Evolutionary conservation across 2,797 vertebrate species (phyloP).

Genomic region (Miichthys miiuy): DNA sequence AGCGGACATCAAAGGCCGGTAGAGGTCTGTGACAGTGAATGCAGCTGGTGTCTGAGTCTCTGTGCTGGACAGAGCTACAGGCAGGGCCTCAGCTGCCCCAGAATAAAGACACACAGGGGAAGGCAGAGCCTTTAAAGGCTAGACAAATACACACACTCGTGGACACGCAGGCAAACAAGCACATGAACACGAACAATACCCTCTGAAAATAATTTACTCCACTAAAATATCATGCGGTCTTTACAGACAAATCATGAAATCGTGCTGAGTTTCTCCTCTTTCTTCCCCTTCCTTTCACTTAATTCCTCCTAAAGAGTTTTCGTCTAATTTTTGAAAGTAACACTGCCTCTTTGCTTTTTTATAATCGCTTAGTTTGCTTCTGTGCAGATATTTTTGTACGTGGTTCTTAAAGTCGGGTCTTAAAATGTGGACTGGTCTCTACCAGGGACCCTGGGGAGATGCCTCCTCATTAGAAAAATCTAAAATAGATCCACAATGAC

Average conservation of each 20-base stretch:
- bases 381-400: slow-evolving; percentile 24
- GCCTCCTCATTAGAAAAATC: neutral
- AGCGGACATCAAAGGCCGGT: slow-evolving; percentile 91
- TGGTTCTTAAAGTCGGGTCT: neutral
- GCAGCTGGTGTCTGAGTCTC: slow-evolving; percentile 95
- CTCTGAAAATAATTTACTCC: slow-evolving; percentile 49
- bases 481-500: neutral
- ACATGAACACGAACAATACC: slow-evolving; percentile 50
- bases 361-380: slow-evolving; percentile 15
- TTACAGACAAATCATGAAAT: slow-evolving; percentile 43
- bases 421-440: slow-evolving; percentile 10
- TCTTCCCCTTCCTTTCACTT: slow-evolving; percentile 32
- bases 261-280: slow-evolving; percentile 29
- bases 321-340: slow-evolving; percentile 8
- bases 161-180: slow-evolving; percentile 79
- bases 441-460: slow-evolving; percentile 10
- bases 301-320: slow-evolving; percentile 31
- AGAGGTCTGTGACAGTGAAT: slow-evolving; percentile 91
- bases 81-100: slow-evolving; percentile 88
- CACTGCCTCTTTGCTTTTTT: neutral
- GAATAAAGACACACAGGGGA: slow-evolving; percentile 83
- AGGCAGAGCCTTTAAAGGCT: slow-evolving; percentile 78
- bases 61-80: slow-evolving; percentile 94
- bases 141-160: slow-evolving; percentile 84
- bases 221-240: slow-evolving; percentile 51